Conservation (phyloP, 1,140 invertebrate genomes). For the Drosophila pruinosa region DNA sequence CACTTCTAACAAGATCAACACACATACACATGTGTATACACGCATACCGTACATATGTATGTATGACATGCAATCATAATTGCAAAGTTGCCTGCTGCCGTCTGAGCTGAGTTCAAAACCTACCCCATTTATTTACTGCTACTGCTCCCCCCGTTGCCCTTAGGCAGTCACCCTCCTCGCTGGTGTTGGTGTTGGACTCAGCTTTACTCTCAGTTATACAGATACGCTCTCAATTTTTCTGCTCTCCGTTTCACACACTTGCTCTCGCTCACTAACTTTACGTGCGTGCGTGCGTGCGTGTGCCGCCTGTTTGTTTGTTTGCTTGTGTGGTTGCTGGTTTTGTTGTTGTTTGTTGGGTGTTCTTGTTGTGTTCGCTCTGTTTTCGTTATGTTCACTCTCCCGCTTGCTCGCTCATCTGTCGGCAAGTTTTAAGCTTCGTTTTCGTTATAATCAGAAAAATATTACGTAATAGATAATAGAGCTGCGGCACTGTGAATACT, state of each 20-base stretch:
- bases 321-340: constrained; percentile 37
- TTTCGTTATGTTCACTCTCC: constrained; percentile 47
- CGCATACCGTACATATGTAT: neutral
- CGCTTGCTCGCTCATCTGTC: constrained; percentile 12
- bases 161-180: neutral
- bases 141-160: neutral
- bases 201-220: constrained; percentile 5
- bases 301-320: constrained; percentile 42
- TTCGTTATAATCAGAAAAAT: constrained; percentile 71
- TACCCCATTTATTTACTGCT: constrained; percentile 37
- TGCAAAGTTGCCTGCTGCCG: constrained; percentile 28
- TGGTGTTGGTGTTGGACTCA: neutral
- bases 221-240: constrained; percentile 39
- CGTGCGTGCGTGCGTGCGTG: constrained; percentile 32
- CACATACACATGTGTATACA: neutral
- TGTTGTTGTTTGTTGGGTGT: constrained; percentile 16
- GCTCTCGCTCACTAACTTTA: constrained; percentile 13
- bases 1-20: constrained; percentile 44
- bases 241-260: constrained; percentile 36
- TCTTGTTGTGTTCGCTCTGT: constrained; percentile 25
- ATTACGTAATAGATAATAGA: constrained; percentile 79
- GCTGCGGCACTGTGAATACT: constrained; percentile 30
- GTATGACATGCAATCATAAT: constrained; percentile 43
- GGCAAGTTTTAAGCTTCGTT: constrained; percentile 73
- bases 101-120: constrained; percentile 37